Percentiles rank a stretch among this genome's conserved stretches.
These are phyloP conservation scores for Bruchidius siliquastri DNA, from an alignment of 2,888 invertebrate species.

Conservation along the genomic window DNA sequence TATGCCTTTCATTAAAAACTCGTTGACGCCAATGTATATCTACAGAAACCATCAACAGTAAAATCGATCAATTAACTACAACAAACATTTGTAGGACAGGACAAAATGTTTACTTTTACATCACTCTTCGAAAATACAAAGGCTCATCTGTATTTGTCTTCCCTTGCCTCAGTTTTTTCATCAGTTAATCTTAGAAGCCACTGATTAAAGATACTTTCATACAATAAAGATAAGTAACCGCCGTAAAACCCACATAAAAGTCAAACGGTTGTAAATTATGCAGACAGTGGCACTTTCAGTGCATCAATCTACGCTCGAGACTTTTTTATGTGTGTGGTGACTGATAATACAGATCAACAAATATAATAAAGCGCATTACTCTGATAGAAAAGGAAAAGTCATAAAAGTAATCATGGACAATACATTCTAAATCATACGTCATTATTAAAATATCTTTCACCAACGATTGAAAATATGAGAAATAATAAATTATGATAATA, in stretches of 20 bases:
- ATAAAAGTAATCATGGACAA: no score
- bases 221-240: neutral
- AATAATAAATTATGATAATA: no score
- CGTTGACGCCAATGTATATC: neutral
- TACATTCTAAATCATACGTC: no score
- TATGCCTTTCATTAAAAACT: neutral
- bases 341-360: neutral
- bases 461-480: no score
- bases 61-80: neutral
- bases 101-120: neutral
- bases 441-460: no score
- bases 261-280: neutral
- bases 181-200: neutral
- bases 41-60: neutral
- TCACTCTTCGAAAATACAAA: neutral
- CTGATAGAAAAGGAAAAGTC: no score
- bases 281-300: neutral
- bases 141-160: neutral
- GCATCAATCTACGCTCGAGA: neutral
- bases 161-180: neutral
- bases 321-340: neutral
- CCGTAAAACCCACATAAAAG: neutral
- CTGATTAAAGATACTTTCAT: neutral
- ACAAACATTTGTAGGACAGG: neutral
- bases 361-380: neutral